Conservation (phyloP, 2,113 vertebrate genomes). For the Eidolon helvum region DNA sequence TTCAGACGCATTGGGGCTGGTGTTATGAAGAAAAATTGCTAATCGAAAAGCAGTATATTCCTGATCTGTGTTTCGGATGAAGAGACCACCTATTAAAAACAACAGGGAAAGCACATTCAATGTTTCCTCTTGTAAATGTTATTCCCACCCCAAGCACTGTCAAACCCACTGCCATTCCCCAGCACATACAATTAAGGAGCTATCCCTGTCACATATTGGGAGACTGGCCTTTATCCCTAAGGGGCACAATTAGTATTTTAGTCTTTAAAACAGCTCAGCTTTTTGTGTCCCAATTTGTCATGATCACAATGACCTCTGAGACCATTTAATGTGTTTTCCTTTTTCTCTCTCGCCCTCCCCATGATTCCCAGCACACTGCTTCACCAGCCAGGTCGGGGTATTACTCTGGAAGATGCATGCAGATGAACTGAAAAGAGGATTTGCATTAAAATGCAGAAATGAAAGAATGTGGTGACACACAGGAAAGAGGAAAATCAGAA, state of each 20-base stretch:
- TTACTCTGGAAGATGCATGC: conserved; percentile 58
- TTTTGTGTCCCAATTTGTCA: conserved; percentile 69
- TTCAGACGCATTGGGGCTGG: conserved; percentile 98
- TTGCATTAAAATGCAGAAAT: not conserved
- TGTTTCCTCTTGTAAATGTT: conserved; percentile 70
- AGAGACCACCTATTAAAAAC: conserved; percentile 92
- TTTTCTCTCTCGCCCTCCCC: conserved; percentile 64
- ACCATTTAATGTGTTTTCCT: conserved; percentile 60
- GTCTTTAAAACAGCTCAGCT: conserved; percentile 43
- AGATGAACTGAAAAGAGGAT: conserved; percentile 55
- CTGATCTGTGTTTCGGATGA: conserved; percentile 99
- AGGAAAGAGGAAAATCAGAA: not conserved
- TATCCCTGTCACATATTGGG: not conserved
- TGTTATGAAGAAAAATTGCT: conserved; percentile 99
- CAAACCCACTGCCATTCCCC: conserved; percentile 45
- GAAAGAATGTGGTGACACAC: not conserved
- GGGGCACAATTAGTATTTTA: not conserved
- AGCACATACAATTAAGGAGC: conserved; percentile 53
- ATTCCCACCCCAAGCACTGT: conserved; percentile 2
- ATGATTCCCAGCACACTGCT: conserved; percentile 68
- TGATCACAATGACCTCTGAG: conserved; percentile 83
- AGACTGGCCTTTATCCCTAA: conserved; percentile 52
- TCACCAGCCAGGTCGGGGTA: conserved; percentile 72
- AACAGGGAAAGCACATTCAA: conserved; percentile 53
- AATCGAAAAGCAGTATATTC: conserved; percentile 99